Evolutionary conservation across 2,113 vertebrate genomes (phyloP), one percentile per base, ranked within the genome.

Genomic region (Scomber japonicus): DNA sequence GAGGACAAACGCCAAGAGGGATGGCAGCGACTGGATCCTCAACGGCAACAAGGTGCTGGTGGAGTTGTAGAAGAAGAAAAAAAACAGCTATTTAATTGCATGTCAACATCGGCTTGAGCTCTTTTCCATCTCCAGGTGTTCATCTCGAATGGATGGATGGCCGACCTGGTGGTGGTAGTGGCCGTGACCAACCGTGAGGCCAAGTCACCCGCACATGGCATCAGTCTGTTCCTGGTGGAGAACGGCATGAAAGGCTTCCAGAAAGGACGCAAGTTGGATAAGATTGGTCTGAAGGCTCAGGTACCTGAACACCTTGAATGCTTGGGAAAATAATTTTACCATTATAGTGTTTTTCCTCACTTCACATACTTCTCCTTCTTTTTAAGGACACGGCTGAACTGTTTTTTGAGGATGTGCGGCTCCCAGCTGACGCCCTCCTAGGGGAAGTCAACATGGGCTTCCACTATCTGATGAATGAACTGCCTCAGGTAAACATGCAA

Each of bases 181-280:
- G 91, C 97, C 0, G 89, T 98, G 67, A 99, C 97, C 3, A 89
- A 97, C 89, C 93, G 89, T 0, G 96, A 99, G 35, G 96, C 95
- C 0, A 94, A 72, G 12, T 94, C 96, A 0, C 95, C 95, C 2
- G 97, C 97, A 11, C 98, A 96, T 0, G 98, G 97, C 3, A 97
- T 98, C 90, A 98, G 97, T 82, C 95, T 99, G 63, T 99, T 99
- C 49, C 93, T 99, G 86, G 97, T 99, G 79, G 97, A 98, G 86
- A 78, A 94, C 0, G 97, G 97, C 69, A 97, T 89, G 74, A 96
- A 97, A 89, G 97, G 97, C 3, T 99, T 98, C 91, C 91, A 96
- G 55, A 98, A 98, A 81, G 97, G 97, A 1, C 93, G 88, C 50
- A 99, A 99, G 72, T 88, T 99, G 78, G 88, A 97, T 9, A 99